phyloP scores from a whole-genome alignment of 2,113 vertebrate species.

The Lophochroa leadbeateri region DNA sequence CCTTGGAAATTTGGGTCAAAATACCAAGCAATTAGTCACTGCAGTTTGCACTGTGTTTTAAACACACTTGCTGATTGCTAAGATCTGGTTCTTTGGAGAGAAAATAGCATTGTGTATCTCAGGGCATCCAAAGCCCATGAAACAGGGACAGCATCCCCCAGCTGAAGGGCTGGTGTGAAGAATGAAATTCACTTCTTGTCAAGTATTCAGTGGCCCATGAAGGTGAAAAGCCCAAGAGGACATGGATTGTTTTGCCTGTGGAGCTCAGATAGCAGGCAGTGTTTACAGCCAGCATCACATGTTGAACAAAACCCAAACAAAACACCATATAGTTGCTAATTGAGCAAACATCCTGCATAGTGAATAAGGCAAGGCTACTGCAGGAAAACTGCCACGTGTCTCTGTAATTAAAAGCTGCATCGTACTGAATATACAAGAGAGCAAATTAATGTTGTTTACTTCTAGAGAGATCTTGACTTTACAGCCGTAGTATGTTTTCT shows the following conservation, averaged over 20 bases:
- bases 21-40: not conserved
- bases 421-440: constrained; percentile 7
- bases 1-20: not conserved
- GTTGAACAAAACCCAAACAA: constrained; percentile 51
- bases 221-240: not conserved
- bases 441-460: constrained; percentile 27
- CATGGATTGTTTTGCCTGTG: not conserved
- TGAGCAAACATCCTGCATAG: constrained; percentile 22
- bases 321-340: constrained; percentile 8
- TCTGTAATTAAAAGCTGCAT: constrained; percentile 48
- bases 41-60: not conserved
- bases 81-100: not conserved
- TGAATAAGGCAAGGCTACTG: not conserved
- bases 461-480: not conserved
- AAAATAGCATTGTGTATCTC: not conserved
- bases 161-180: not conserved
- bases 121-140: not conserved
- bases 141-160: not conserved
- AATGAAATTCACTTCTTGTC: not conserved
- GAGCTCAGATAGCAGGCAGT: not conserved
- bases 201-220: not conserved
- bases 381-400: constrained; percentile 30
- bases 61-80: not conserved
- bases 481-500: not conserved
- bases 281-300: constrained; percentile 1